These are phyloP conservation scores for Coregonus clupeaformis DNA, from an alignment of 2,113 vertebrate genomes.

Conservation along the genomic window DNA sequence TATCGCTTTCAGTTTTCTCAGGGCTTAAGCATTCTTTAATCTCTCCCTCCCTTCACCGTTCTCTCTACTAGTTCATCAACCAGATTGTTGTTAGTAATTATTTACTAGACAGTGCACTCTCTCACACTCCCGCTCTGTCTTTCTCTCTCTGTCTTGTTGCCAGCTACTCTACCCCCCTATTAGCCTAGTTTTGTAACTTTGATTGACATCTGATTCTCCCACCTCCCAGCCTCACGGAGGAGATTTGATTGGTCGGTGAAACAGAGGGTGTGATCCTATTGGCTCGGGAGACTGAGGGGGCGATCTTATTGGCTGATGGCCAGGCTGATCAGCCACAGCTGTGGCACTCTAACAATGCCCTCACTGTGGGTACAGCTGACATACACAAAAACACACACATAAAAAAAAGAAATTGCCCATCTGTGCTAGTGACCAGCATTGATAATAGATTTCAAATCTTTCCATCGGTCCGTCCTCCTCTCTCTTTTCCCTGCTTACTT, in stretches of 20 bases:
- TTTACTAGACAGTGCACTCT: slow-evolving; percentile 19
- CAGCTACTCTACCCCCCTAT: no score
- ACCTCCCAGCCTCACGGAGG: background rate
- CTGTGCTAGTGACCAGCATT: no score
- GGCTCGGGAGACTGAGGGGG: background rate
- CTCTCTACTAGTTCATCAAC: slow-evolving; percentile 7
- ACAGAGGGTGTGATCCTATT: background rate
- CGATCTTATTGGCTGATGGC: slow-evolving; percentile 36
- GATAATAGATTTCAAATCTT: no score
- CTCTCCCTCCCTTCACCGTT: no score
- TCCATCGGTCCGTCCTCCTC: no score
- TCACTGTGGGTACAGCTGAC: slow-evolving; percentile 31
- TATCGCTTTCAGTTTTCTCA: background rate
- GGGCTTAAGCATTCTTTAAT: background rate
- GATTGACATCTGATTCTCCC: no score
- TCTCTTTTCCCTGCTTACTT: no score
- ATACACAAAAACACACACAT: background rate
- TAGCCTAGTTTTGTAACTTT: no score
- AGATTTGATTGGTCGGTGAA: slow-evolving; percentile 14
- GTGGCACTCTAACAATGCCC: slow-evolving; percentile 38
- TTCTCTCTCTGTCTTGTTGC: background rate
- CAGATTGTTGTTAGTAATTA: slow-evolving; percentile 29
- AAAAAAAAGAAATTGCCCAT: no score
- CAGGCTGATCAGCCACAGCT: slow-evolving; percentile 37
- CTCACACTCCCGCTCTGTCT: background rate